Evolutionary conservation across 2,113 vertebrate species (phyloP).

Genomic region (Lipophrys pholis): DNA sequence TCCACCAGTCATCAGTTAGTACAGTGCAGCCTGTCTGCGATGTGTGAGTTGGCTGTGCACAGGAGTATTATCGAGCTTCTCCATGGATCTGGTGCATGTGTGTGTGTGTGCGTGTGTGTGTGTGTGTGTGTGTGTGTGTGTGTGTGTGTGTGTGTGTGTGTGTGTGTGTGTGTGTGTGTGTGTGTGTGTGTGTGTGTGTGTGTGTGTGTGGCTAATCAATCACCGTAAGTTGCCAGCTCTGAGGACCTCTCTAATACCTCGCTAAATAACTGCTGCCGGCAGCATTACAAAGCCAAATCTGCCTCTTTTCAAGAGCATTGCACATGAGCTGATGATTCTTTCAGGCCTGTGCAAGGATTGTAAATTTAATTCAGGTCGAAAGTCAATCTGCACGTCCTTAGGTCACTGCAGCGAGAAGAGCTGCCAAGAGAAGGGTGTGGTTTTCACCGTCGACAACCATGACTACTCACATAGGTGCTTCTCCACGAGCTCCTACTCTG

Average conservation of each 20-base stretch:
- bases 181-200: slow-evolving; percentile 3
- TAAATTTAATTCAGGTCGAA: slow-evolving; percentile 3
- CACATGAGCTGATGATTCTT: neutral
- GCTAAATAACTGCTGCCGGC: slow-evolving; percentile 33
- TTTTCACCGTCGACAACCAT: neutral
- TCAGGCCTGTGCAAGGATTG: neutral
- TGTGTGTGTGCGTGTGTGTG: slow-evolving; percentile 15
- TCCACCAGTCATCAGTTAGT: slow-evolving; percentile 25
- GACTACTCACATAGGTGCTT: too few relatives aligned
- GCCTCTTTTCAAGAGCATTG: slow-evolving; percentile 3
- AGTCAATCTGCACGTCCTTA: neutral
- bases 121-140: slow-evolving; percentile 16
- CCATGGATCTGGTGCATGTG: neutral
- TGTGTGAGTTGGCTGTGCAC: neutral
- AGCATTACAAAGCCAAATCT: slow-evolving; percentile 23
- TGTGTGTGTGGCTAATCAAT: slow-evolving; percentile 36
- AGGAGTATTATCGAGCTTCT: neutral
- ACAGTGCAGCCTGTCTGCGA: neutral
- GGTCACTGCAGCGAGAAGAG: neutral
- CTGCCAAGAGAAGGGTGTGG: neutral
- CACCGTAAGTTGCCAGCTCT: slow-evolving; percentile 16
- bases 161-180: slow-evolving; percentile 17
- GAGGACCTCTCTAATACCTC: slow-evolving; percentile 20
- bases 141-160: slow-evolving; percentile 17
- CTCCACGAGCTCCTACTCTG: too few relatives aligned